Conservation (phyloP, 2,113 vertebrate genomes). For the Silurus asotus region DNA sequence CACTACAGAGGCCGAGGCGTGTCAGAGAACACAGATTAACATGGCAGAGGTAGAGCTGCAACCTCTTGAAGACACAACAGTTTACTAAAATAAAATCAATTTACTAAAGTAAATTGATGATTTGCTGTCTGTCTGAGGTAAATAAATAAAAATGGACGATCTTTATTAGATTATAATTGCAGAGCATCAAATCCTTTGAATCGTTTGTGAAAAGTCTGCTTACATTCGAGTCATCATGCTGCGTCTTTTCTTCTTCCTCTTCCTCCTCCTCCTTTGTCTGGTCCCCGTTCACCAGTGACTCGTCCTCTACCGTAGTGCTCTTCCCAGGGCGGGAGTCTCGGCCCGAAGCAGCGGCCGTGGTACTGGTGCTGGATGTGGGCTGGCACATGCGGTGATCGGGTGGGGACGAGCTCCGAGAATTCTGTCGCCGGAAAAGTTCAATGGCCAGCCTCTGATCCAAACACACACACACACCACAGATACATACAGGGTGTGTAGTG, state of each 20-base stretch:
- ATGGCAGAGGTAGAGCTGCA: too few relatives aligned
- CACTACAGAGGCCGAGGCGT: too few relatives aligned
- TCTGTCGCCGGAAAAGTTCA: conserved; percentile 90
- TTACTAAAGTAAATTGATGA: too few relatives aligned
- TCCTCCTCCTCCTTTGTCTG: conserved; percentile 79
- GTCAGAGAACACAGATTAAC: too few relatives aligned
- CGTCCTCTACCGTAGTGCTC: conserved; percentile 62
- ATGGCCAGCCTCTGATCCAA: conserved; percentile 86
- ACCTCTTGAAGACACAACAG: too few relatives aligned
- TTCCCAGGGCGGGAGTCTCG: conserved; percentile 77
- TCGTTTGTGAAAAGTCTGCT: conserved; percentile 49
- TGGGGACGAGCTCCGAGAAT: conserved; percentile 88
- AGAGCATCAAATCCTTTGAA: too few relatives aligned
- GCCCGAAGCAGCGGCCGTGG: conserved; percentile 69
- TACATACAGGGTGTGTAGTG: neutral
- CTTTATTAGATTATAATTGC: too few relatives aligned
- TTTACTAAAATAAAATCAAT: too few relatives aligned
- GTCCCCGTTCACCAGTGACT: conserved; percentile 58
- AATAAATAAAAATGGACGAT: too few relatives aligned
- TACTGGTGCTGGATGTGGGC: neutral
- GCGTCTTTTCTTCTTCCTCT: conserved; percentile 82
- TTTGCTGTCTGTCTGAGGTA: too few relatives aligned
- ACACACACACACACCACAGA: conserved; percentile 44
- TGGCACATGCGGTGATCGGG: conserved; percentile 82
- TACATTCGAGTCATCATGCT: conserved; percentile 91